A percentile compares a stretch with the other conserved stretches of the same genome.
Conservation (phyloP, 2,888 invertebrate genomes). For the Limnephilus marmoratus region DNA sequence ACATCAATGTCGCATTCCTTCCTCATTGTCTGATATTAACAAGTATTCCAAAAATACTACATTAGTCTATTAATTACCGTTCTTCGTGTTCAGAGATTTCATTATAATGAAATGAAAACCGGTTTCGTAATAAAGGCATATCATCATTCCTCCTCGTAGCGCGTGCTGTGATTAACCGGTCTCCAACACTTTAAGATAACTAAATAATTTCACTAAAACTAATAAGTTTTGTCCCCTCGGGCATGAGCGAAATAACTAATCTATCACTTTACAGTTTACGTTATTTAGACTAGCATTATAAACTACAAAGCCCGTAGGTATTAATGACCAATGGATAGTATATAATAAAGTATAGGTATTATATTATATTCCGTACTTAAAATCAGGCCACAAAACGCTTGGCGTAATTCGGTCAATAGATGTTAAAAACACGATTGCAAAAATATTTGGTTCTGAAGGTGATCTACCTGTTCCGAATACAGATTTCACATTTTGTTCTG, state of each 20-base stretch:
- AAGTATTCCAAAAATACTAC: not conserved
- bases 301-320: not conserved
- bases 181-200: conserved; percentile 6
- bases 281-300: not conserved
- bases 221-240: not conserved
- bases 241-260: not conserved
- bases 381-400: not conserved
- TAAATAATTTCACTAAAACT: not conserved
- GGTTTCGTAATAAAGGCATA: conserved; percentile 44
- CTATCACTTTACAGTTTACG: not conserved
- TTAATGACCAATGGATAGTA: not conserved
- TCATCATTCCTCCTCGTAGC: conserved; percentile 6
- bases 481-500: not conserved
- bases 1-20: not conserved
- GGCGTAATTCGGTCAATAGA: not conserved
- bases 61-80: not conserved
- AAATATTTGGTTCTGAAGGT: not conserved
- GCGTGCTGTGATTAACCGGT: conserved; percentile 36
- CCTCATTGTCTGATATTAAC: not conserved
- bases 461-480: not conserved
- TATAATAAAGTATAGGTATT: not conserved
- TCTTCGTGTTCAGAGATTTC: not conserved
- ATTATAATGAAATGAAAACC: not conserved
- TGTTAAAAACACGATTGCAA: not conserved
- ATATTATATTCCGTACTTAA: not conserved